Percentiles rank a stretch among this genome's conserved stretches.
Conservation (phyloP, 2,797 vertebrate species). For the Neosalanx taihuensis region DNA sequence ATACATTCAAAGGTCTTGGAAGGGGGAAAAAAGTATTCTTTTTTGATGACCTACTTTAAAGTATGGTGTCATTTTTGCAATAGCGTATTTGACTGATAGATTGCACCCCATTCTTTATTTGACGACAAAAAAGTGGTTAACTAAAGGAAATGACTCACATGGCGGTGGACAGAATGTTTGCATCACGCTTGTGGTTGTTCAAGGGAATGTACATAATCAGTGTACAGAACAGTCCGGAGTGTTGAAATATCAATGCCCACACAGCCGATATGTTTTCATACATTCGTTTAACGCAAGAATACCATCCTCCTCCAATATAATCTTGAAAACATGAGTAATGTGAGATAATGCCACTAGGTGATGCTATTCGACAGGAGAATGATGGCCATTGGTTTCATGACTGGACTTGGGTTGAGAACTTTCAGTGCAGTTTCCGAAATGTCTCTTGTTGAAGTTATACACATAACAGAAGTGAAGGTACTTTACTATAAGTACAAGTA, state of each 20-base stretch:
- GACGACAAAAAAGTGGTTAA: neutral
- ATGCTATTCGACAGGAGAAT: neutral
- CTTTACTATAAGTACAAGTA: no score
- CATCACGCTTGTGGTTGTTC: neutral
- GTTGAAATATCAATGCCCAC: neutral
- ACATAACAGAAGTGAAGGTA: neutral
- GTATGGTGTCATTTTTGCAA: neutral
- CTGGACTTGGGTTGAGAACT: neutral
- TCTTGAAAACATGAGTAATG: neutral
- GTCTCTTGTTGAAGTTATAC: no score
- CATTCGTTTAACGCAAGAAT: slow-evolving; percentile 2
- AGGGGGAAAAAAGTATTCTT: neutral
- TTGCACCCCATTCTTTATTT: neutral
- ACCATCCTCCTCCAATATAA: no score
- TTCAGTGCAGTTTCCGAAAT: no score
- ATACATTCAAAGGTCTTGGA: neutral
- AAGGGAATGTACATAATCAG: neutral
- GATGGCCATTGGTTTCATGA: neutral
- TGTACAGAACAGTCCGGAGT: neutral
- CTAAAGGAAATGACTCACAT: neutral
- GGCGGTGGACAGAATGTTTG: neutral
- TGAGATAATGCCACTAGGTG: neutral
- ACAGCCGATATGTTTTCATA: slow-evolving; percentile 48
- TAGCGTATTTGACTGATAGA: neutral
- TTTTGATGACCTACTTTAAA: neutral